These are phyloP conservation scores for Diadegma fenestrale DNA, from an alignment of 2,888 invertebrate species.

Conservation along the genomic window DNA sequence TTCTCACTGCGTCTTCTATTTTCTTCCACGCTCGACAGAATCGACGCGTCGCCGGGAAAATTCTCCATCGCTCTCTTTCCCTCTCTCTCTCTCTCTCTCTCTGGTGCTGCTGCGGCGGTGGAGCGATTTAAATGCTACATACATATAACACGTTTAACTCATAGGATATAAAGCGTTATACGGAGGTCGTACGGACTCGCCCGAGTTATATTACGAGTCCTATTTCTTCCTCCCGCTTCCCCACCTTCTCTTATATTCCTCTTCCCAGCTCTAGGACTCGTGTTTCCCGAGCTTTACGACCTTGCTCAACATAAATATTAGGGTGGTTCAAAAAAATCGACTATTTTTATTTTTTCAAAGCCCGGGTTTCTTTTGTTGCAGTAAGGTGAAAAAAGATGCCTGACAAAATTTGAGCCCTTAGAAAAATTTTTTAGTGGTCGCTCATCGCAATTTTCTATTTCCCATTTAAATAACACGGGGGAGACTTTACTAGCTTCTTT, in stretches of 20 bases:
- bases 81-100: constrained; percentile 6
- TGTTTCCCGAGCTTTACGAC: constrained; percentile 66
- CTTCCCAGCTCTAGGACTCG: constrained; percentile 40
- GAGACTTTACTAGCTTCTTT: no score
- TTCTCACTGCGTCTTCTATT: constrained; percentile 27
- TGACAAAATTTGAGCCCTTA: no score
- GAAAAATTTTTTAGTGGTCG: no score
- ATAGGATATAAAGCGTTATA: constrained; percentile 51
- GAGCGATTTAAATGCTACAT: constrained; percentile 2
- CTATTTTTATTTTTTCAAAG: no score
- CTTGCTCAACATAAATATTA: constrained; percentile 68
- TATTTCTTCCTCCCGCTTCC: constrained; percentile 45
- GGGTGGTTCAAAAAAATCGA: no score
- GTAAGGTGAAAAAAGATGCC: no score
- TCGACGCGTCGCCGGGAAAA: constrained; percentile 66
- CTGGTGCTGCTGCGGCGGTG: not conserved
- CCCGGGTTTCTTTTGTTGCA: no score
- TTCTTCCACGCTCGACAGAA: constrained; percentile 65
- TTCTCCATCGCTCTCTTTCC: constrained; percentile 38
- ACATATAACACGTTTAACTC: constrained; percentile 29
- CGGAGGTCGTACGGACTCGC: constrained; percentile 54
- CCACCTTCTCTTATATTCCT: constrained; percentile 10
- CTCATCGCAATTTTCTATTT: no score
- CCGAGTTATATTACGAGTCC: constrained; percentile 66
- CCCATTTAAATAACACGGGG: no score